These are phyloP conservation scores for Clepsis dumicolana DNA, from an alignment of 2,888 invertebrate species.

Conservation along the genomic window DNA sequence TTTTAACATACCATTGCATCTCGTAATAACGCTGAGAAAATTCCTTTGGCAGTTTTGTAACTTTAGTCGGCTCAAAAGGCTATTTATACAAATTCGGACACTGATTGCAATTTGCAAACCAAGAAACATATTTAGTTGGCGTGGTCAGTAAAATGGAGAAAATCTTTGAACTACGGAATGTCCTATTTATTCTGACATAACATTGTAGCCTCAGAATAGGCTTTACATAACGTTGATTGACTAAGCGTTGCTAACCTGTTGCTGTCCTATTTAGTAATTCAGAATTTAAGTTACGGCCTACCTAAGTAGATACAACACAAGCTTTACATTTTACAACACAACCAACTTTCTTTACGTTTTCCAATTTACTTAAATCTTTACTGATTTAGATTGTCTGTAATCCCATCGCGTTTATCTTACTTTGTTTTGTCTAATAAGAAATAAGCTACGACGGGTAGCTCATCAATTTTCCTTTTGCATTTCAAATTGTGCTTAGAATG, in stretches of 20 bases:
- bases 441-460: background rate
- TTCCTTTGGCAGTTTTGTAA: slow-evolving; percentile 14
- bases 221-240: slow-evolving; percentile 24
- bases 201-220: slow-evolving; percentile 9
- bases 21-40: slow-evolving; percentile 18
- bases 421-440: background rate
- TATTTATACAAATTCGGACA: background rate
- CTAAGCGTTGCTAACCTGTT: slow-evolving; percentile 7
- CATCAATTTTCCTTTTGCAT: slow-evolving; percentile 1
- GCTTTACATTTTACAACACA: too few relatives aligned
- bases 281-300: background rate
- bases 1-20: slow-evolving; percentile 27
- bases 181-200: slow-evolving; percentile 33
- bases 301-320: too few relatives aligned
- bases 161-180: slow-evolving; percentile 18
- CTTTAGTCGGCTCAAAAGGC: background rate
- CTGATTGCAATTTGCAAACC: too few relatives aligned
- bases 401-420: too few relatives aligned
- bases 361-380: background rate
- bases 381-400: too few relatives aligned
- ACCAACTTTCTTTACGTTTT: background rate
- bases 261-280: background rate
- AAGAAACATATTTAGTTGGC: too few relatives aligned
- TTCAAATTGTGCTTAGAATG: slow-evolving; percentile 11
- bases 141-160: slow-evolving; percentile 3